Base-by-base conservation (phyloP, 2,888 invertebrate genomes). In the Callyntrura guangdongensis region DNA sequence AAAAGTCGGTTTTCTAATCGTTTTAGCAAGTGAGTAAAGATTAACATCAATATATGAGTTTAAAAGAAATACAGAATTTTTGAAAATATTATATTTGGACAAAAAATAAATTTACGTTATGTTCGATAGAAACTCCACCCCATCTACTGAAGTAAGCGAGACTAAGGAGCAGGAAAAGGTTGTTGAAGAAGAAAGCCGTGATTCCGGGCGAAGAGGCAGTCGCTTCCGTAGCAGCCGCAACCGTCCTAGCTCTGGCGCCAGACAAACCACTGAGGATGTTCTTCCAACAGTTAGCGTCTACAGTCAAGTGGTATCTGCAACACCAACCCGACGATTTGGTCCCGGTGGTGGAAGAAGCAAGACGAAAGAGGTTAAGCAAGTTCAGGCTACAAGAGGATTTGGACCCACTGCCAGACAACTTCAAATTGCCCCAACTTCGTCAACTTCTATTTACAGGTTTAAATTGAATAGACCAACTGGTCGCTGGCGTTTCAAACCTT, bases 401-500 rank as follows among this genome's bases (percentile, higher is more conserved):
- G 74, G 72, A 67, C 77, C 84, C 11, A 89, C 87, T 22, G 85
- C 89, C 2, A 61, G 92, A 72, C 89, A 91, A 59, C 92, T 93
- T 59, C 86, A 92, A 67, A 47, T 92, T 47, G 25, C 47, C 11
- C 93, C 94, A 14, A 93, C 92, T 0, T 74, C 91, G 0, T 93
- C 94, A 0, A 92, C 93, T 2, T 94, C 94, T 45, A 93, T 93
- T 90, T 97, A 97, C 94, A 97, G 97, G 95, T 97, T 98, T 94
- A 98, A 98, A 95, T 95, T 98, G 67, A 97, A 97, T 94, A 96
- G 98, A 72, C 96, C 97, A 14, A 97, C 97, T 77, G 98, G 98
- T 84, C 96, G 98, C 93, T 98, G 98, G 98, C 97, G 98, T 94
- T 98, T 98, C 95, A 98, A 98, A 95, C 98, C 98, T 11, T 97